phyloP scores from a whole-genome alignment of 2,113 vertebrate species.

The Nicator chloris region DNA sequence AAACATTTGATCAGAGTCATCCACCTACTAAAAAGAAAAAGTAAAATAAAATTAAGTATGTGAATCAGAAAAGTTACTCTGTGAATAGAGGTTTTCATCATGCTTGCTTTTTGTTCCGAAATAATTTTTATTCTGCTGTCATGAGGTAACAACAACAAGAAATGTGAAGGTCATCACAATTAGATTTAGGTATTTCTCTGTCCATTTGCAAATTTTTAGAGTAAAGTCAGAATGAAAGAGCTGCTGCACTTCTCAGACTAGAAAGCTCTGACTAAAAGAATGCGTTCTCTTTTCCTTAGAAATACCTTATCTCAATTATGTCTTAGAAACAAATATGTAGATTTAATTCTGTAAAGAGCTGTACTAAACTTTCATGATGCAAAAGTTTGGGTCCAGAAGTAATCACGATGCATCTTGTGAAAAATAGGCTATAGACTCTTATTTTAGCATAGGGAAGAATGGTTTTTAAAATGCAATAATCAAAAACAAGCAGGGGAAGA shows the following conservation, averaged over 20 bases:
- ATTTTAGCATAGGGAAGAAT: not conserved
- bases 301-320: not conserved
- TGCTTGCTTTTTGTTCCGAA: not conserved
- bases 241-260: not conserved
- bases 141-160: not conserved
- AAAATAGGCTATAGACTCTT: not conserved
- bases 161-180: not conserved
- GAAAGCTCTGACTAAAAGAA: not conserved
- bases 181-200: not conserved
- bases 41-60: not conserved
- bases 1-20: not conserved
- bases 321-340: not conserved
- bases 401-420: not conserved
- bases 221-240: not conserved
- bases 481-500: not conserved
- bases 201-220: not conserved
- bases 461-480: not conserved
- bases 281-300: not conserved
- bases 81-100: not conserved
- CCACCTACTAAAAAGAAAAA: not conserved
- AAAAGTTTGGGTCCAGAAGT: not conserved
- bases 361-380: not conserved
- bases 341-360: not conserved
- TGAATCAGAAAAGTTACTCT: not conserved
- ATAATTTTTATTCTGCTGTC: not conserved